These are phyloP conservation scores for Hypotaenidia philippensis DNA, from an alignment of 2,797 vertebrate genomes.

Conservation along the genomic window DNA sequence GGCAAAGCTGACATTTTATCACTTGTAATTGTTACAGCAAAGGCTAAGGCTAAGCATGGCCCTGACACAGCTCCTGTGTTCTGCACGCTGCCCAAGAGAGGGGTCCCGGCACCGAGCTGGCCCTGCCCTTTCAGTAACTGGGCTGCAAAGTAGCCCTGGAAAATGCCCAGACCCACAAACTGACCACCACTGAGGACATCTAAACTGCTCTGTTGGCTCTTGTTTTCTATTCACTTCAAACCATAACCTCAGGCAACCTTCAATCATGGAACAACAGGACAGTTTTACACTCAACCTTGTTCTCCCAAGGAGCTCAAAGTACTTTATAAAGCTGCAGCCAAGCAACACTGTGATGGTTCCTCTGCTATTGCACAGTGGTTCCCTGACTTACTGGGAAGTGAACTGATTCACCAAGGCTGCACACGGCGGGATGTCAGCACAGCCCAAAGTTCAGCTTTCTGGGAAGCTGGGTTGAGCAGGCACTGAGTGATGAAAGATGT, in stretches of 20 bases:
- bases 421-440: background rate
- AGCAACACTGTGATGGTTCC: background rate
- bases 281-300: background rate
- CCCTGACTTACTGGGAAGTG: background rate
- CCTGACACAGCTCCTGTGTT: background rate
- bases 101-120: background rate
- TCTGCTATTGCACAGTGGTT: background rate
- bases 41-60: background rate
- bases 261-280: background rate
- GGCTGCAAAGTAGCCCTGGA: background rate
- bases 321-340: background rate
- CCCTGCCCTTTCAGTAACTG: background rate
- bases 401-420: background rate
- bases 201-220: background rate
- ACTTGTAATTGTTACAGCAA: background rate
- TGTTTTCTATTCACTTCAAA: background rate
- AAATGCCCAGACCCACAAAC: background rate
- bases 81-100: background rate
- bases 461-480: background rate
- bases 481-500: background rate
- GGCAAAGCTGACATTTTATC: conserved; percentile 16
- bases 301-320: background rate
- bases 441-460: background rate
- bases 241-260: background rate
- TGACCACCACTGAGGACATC: background rate